Conservation (phyloP, 2,113 vertebrate species). For the Hucho hucho region DNA sequence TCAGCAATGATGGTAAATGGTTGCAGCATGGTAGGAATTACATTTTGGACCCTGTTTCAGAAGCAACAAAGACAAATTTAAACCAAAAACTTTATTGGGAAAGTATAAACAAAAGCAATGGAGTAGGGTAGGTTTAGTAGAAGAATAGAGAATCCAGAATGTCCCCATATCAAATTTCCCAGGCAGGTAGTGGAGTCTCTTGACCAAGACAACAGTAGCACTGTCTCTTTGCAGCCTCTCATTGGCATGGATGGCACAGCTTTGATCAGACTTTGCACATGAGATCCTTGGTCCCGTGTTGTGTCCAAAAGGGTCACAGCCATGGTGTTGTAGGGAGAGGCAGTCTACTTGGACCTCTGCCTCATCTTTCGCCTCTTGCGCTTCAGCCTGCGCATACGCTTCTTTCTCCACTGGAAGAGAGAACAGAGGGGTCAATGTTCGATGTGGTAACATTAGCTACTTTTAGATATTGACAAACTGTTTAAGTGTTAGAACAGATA, state of each 20-base stretch:
- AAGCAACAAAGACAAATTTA: slow-evolving; percentile 10
- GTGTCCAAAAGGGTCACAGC: slow-evolving; percentile 33
- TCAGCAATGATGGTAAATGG: too few species aligned
- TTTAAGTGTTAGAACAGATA: too few species aligned
- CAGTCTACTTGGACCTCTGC: slow-evolving; percentile 89
- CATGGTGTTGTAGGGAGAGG: slow-evolving; percentile 33
- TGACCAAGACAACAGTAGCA: too few species aligned
- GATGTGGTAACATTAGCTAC: too few species aligned
- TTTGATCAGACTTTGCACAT: not conserved
- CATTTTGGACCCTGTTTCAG: too few species aligned
- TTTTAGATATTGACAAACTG: not conserved
- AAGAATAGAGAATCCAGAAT: slow-evolving; percentile 37
- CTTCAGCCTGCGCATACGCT: slow-evolving; percentile 97
- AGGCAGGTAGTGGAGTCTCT: slow-evolving; percentile 19
- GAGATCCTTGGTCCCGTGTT: slow-evolving; percentile 29
- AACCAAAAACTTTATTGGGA: slow-evolving; percentile 71
- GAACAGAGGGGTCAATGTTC: too few species aligned
- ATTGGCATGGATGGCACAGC: too few species aligned
- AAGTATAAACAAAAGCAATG: slow-evolving; percentile 60
- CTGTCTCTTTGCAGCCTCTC: too few species aligned
- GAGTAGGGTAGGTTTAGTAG: slow-evolving; percentile 34
- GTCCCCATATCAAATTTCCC: slow-evolving; percentile 41
- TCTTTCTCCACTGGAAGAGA: slow-evolving; percentile 85
- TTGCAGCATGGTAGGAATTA: too few species aligned
- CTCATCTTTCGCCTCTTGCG: slow-evolving; percentile 96